Evolutionary conservation across 2,113 vertebrate genomes (phyloP).

Genomic region (Tetrax tetrax): DNA sequence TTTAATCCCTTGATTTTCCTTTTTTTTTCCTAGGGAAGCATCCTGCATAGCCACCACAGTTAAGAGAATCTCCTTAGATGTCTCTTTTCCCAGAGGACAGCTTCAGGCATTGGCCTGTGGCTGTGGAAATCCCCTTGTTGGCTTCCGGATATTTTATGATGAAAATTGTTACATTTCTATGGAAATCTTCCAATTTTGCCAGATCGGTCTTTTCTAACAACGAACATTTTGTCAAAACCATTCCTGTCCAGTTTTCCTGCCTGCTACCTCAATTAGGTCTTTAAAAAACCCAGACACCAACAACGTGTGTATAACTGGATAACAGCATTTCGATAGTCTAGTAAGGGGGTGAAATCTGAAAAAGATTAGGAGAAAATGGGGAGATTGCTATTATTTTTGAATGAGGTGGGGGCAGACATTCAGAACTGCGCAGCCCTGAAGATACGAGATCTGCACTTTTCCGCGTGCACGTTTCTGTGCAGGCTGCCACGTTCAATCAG

Average conservation of each 20-base stretch:
- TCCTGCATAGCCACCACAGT: neutral
- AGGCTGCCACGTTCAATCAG: neutral
- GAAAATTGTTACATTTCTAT: neutral
- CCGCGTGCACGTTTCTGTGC: neutral
- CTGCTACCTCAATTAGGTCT: neutral
- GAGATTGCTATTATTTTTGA: neutral
- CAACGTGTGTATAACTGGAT: neutral
- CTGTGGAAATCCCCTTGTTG: neutral
- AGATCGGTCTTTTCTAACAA: neutral
- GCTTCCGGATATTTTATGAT: neutral
- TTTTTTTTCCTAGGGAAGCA: neutral
- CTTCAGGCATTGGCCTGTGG: neutral
- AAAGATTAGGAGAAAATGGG: neutral
- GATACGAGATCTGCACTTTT: neutral
- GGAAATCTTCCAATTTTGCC: neutral
- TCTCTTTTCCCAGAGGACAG: neutral
- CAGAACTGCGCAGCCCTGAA: neutral
- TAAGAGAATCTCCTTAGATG: neutral
- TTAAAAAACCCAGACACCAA: constrained; percentile 18
- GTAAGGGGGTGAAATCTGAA: neutral
- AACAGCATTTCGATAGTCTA: neutral
- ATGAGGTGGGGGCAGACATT: neutral
- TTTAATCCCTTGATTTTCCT: neutral
- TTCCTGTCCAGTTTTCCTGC: neutral
- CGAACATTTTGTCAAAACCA: neutral